Percentiles rank a stretch among this genome's conserved stretches.
Conservation (phyloP, 2,888 invertebrate genomes). For the Scelioninae gen. 2 region DNA sequence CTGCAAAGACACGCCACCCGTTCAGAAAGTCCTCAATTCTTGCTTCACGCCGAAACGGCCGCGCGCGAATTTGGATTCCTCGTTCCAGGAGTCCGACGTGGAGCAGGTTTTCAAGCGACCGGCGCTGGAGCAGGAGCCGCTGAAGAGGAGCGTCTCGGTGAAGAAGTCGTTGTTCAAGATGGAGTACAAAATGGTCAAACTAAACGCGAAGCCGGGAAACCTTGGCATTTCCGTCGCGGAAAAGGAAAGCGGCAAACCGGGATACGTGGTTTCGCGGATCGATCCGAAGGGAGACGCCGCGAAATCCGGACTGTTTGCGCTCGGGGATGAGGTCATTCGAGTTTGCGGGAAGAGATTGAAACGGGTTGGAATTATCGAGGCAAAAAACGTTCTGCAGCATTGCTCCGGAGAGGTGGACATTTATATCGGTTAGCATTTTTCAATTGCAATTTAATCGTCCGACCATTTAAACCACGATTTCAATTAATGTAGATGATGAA, state of each 20-base stretch:
- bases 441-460: too few species aligned
- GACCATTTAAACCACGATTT: too few species aligned
- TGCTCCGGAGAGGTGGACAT: constrained; percentile 69
- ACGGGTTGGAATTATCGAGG: constrained; percentile 73
- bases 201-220: constrained; percentile 63
- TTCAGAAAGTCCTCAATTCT: constrained; percentile 61
- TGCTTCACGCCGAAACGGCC: constrained; percentile 70
- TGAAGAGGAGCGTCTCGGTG: constrained; percentile 2
- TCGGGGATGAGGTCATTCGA: constrained; percentile 79
- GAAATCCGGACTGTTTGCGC: constrained; percentile 75
- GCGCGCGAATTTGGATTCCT: constrained; percentile 64
- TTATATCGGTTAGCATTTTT: constrained; percentile 65
- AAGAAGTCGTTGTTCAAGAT: constrained; percentile 63
- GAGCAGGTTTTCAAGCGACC: constrained; percentile 60
- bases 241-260: constrained; percentile 69
- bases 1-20: constrained; percentile 72
- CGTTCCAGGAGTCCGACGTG: background rate
- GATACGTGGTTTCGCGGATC: constrained; percentile 69
- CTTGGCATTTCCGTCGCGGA: constrained; percentile 69
- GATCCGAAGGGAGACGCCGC: constrained; percentile 68
- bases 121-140: constrained; percentile 24
- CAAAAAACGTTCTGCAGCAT: constrained; percentile 66
- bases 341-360: constrained; percentile 78
- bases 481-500: too few species aligned
- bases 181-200: constrained; percentile 70